Conservation (phyloP, 2,113 vertebrate genomes). For the Bambusicola thoracicus region DNA sequence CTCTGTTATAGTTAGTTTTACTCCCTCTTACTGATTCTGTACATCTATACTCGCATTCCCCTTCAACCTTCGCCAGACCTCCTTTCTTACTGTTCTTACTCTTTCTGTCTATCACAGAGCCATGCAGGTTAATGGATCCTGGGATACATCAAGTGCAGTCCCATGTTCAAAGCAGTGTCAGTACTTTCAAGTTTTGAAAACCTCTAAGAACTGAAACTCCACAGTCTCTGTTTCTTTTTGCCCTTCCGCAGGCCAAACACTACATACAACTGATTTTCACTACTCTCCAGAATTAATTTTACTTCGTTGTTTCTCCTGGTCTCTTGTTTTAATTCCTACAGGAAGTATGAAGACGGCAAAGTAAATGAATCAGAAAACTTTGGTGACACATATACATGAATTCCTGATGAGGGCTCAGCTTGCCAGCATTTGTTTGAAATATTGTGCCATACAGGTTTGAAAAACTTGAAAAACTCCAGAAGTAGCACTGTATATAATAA, state of each 20-base stretch:
- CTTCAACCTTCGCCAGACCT: neutral
- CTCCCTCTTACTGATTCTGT: slow-evolving; percentile 3
- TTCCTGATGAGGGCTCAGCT: neutral
- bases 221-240: neutral
- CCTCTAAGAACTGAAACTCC: neutral
- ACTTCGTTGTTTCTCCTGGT: neutral
- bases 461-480: neutral
- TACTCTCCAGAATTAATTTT: neutral
- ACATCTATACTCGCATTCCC: neutral
- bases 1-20: slow-evolving; percentile 5
- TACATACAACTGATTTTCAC: neutral
- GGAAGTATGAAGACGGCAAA: neutral
- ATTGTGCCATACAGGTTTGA: neutral
- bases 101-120: neutral
- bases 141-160: neutral
- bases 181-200: neutral
- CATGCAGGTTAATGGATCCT: neutral
- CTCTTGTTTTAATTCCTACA: neutral
- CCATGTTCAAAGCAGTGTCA: neutral
- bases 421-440: neutral
- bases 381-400: neutral
- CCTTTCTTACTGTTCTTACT: neutral
- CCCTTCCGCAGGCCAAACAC: neutral
- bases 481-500: neutral
- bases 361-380: neutral